phyloP scores from a whole-genome alignment of 2,113 vertebrate genomes.

The Heterocephalus glaber region DNA sequence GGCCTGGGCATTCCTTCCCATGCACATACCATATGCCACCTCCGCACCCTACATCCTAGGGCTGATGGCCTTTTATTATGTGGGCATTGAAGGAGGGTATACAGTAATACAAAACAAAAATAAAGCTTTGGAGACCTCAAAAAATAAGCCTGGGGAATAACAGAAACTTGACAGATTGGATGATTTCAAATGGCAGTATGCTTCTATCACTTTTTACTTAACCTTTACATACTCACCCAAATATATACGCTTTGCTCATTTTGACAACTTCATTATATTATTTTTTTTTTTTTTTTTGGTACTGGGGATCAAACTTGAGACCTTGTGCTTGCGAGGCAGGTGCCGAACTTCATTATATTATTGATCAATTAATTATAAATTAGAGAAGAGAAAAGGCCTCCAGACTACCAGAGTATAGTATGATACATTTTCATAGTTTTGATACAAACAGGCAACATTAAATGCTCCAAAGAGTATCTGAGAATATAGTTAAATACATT shows the following conservation, averaged over 20 bases:
- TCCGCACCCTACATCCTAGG: background rate
- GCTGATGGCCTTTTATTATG: background rate
- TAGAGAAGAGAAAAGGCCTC: background rate
- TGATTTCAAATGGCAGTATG: background rate
- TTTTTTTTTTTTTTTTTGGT: no score
- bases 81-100: background rate
- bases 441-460: background rate
- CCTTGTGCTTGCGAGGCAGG: no score
- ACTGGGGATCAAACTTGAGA: no score
- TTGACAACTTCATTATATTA: slow-evolving; percentile 20
- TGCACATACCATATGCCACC: no score
- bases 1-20: background rate
- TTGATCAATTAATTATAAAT: background rate
- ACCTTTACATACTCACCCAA: background rate
- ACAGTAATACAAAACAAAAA: slow-evolving; percentile 1
- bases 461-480: background rate
- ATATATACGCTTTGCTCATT: background rate
- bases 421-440: background rate
- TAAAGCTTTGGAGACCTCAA: background rate
- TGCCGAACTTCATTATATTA: slow-evolving; percentile 29
- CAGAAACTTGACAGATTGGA: background rate
- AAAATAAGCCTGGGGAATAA: background rate
- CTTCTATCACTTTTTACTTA: background rate
- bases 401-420: slow-evolving; percentile 12
- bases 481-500: background rate